A percentile compares a stretch with the other conserved stretches of the same genome.
Conservation (phyloP, 2,797 vertebrate genomes). For the Pteropus rufus region DNA sequence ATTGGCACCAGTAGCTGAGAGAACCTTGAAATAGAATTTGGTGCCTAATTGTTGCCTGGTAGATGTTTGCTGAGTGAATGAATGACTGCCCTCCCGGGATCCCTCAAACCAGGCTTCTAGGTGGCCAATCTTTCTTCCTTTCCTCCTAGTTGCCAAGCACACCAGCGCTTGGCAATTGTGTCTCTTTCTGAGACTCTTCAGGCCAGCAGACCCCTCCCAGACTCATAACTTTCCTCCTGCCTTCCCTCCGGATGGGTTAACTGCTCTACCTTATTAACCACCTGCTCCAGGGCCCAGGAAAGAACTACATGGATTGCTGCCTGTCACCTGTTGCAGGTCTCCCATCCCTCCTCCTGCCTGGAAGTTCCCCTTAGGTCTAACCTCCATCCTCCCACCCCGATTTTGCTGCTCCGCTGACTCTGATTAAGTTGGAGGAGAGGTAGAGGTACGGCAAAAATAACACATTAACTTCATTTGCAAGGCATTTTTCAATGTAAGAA, state of each 20-base stretch:
- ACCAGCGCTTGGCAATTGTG: neutral
- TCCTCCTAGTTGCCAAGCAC: neutral
- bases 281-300: neutral
- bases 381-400: rapidly evolving
- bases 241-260: neutral
- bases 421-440: neutral
- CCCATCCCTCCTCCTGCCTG: neutral
- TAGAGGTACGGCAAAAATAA: neutral
- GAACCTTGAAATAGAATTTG: neutral
- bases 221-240: neutral
- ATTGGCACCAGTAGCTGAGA: neutral
- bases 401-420: neutral
- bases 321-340: neutral
- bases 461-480: neutral
- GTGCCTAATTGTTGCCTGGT: neutral
- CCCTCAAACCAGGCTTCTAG: neutral
- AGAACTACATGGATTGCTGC: neutral
- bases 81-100: neutral
- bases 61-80: neutral
- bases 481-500: neutral
- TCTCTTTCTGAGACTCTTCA: neutral
- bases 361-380: neutral
- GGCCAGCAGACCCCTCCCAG: neutral
- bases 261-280: neutral
- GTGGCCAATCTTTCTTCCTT: neutral